Evolutionary conservation across 2,113 vertebrate genomes (phyloP).

Genomic region (Sprattus sprattus): DNA sequence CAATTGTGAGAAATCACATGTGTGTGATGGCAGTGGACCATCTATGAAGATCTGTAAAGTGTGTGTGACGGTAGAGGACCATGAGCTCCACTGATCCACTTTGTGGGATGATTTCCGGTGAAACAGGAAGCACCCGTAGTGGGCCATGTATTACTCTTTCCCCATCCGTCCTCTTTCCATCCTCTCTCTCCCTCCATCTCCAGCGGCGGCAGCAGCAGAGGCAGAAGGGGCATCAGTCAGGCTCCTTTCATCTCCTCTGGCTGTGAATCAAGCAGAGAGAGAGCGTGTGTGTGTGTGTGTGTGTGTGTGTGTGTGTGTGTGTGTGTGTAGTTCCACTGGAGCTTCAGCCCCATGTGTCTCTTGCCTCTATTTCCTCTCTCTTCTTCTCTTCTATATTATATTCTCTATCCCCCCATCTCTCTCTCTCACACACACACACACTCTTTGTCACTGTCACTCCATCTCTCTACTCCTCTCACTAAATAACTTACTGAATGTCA

Average conservation of each 20-base stretch:
- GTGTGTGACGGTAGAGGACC: neutral
- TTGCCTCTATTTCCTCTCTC: neutral
- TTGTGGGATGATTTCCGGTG: neutral
- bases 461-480: neutral
- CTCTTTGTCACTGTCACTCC: neutral
- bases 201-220: conserved; percentile 23
- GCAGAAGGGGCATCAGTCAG: conserved; percentile 35
- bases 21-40: too few relatives aligned
- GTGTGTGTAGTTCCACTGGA: neutral
- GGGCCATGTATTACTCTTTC: neutral
- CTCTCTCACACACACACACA: neutral
- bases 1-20: too few relatives aligned
- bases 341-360: neutral
- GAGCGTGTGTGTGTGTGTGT: neutral
- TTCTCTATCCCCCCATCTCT: conserved; percentile 4
- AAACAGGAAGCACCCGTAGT: neutral
- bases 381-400: neutral
- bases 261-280: conserved; percentile 49
- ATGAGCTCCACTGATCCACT: neutral
- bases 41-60: neutral
- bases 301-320: conserved; percentile 10
- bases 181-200: neutral
- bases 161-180: neutral
- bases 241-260: conserved; percentile 55
- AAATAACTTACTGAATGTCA: too few relatives aligned